Percentiles rank a stretch among this genome's conserved stretches.
Conservation (phyloP, 2,797 vertebrate species). For the Coilia nasus region DNA sequence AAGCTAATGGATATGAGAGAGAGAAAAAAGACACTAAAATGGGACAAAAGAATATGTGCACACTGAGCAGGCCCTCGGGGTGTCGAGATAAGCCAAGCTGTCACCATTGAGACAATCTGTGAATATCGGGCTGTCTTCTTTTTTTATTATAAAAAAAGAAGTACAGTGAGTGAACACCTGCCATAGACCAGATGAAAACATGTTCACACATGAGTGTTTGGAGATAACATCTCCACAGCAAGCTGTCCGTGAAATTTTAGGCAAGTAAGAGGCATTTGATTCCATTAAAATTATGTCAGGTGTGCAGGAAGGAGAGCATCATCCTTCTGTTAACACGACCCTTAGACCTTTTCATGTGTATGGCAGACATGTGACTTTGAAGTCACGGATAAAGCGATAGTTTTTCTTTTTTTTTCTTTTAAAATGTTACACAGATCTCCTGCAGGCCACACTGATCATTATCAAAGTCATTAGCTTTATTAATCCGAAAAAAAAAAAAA, state of each 20-base stretch:
- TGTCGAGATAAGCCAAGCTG: background rate
- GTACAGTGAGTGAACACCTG: background rate
- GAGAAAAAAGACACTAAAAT: background rate
- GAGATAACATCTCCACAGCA: background rate
- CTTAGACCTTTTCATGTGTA: background rate
- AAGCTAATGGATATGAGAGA: slow-evolving; percentile 11
- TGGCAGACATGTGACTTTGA: background rate
- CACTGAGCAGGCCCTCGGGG: background rate
- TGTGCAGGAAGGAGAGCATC: background rate
- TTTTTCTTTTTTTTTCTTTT: background rate
- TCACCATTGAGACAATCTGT: background rate
- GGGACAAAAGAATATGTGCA: background rate
- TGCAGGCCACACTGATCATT: background rate
- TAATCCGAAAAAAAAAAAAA: background rate
- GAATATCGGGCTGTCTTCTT: background rate
- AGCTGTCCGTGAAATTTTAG: background rate
- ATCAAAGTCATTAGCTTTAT: background rate
- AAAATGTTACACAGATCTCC: background rate
- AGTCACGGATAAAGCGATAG: background rate
- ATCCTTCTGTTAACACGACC: background rate
- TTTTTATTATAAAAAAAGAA: background rate
- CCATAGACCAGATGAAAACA: slow-evolving; percentile 2
- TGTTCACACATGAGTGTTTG: background rate
- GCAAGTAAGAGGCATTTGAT: background rate
- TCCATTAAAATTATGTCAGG: background rate